Percentiles rank a stretch among this genome's conserved stretches.
phyloP scores from a whole-genome alignment of 2,888 invertebrate species.

The Chromoteleia sp. region DNA sequence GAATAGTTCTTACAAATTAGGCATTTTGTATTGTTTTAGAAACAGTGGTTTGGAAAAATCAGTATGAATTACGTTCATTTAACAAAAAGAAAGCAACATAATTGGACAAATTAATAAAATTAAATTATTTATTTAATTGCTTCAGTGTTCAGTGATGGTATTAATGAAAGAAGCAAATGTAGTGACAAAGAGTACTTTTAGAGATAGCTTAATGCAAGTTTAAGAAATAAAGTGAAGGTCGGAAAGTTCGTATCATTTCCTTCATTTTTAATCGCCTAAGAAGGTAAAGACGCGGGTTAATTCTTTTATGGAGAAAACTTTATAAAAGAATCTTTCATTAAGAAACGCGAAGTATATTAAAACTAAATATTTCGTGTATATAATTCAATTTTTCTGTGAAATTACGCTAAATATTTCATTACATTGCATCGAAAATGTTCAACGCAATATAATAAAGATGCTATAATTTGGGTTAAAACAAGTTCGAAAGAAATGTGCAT shows the following conservation, averaged over 20 bases:
- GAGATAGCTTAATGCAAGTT: neutral
- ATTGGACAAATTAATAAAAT: too few species aligned
- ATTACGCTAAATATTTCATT: too few species aligned
- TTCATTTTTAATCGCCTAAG: neutral
- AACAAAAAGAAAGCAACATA: too few species aligned
- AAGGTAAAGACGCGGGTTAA: neutral
- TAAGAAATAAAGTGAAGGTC: neutral
- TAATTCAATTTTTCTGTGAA: too few species aligned
- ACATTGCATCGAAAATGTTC: too few species aligned
- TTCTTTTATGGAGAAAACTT: neutral
- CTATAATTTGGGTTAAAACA: too few species aligned
- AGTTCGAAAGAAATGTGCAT: too few species aligned
- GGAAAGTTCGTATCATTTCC: neutral
- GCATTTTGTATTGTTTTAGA: neutral
- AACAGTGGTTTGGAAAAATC: neutral
- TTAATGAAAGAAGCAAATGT: too few species aligned
- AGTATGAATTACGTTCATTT: neutral
- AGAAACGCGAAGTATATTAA: neutral
- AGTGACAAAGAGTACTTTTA: too few species aligned
- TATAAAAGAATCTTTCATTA: neutral
- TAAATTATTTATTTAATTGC: too few species aligned
- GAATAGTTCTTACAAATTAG: conserved; percentile 11
- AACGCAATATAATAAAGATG: too few species aligned
- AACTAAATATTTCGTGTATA: neutral
- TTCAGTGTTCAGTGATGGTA: too few species aligned